A percentile compares a stretch with the other conserved stretches of the same genome.
Conservation (phyloP, 2,888 invertebrate species). For the Macropis europaea region DNA sequence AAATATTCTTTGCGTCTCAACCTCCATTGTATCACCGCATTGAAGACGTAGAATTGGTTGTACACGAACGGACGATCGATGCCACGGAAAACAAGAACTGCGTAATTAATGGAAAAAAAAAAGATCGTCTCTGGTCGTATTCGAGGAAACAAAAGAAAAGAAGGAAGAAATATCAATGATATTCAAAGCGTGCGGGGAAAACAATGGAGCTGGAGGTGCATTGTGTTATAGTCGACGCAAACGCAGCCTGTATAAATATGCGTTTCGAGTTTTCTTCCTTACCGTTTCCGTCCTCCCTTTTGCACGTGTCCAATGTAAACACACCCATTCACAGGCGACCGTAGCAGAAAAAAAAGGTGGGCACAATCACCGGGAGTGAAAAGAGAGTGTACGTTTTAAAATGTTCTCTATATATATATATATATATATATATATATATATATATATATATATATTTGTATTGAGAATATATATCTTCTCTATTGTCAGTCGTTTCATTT, state of each 20-base stretch:
- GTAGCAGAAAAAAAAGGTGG: slow-evolving; percentile 14
- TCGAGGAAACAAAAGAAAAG: not conserved
- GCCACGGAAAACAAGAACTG: no score
- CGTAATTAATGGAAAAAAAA: not conserved
- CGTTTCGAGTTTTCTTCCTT: slow-evolving; percentile 42
- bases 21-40: no score
- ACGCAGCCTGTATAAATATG: slow-evolving; percentile 44
- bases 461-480: slow-evolving; percentile 6
- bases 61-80: no score
- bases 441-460: slow-evolving; percentile 12
- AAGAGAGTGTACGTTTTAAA: slow-evolving; percentile 9
- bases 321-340: slow-evolving; percentile 4
- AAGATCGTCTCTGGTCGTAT: not conserved
- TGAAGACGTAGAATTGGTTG: no score
- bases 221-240: slow-evolving; percentile 24
- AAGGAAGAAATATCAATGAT: not conserved
- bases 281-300: slow-evolving; percentile 10
- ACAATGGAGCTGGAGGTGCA: slow-evolving; percentile 22
- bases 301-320: slow-evolving; percentile 39
- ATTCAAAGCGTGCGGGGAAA: slow-evolving; percentile 10
- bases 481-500: not conserved
- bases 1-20: no score
- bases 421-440: no score
- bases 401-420: no score
- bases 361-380: slow-evolving; percentile 21